Percentiles rank a stretch among this genome's conserved stretches.
Conservation (phyloP, 2,888 invertebrate species). For the Brachypalpus laphriformis region DNA sequence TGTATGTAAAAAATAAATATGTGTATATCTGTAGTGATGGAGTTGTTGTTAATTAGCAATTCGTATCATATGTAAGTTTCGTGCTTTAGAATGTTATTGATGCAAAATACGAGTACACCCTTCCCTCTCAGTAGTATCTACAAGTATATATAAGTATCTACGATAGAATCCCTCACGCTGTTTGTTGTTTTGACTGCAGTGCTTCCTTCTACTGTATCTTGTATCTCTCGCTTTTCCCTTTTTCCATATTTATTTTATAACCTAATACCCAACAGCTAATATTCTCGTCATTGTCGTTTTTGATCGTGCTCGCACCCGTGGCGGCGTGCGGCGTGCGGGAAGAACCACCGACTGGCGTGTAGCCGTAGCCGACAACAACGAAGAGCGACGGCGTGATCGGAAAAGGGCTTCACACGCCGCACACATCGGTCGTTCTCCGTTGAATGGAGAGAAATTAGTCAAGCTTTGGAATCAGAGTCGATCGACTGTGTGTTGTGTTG, state of each 20-base stretch:
- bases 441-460: slow-evolving; percentile 65
- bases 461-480: slow-evolving; percentile 64
- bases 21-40: slow-evolving; percentile 2
- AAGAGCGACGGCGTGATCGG: slow-evolving; percentile 3
- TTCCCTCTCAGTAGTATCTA: not conserved
- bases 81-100: slow-evolving; percentile 21
- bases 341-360: slow-evolving; percentile 7
- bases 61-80: slow-evolving; percentile 39
- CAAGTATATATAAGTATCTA: not conserved
- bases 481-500: slow-evolving; percentile 56
- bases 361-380: too few species aligned
- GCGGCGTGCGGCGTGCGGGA: not conserved
- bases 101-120: not conserved
- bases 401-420: slow-evolving; percentile 63
- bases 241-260: slow-evolving; percentile 34
- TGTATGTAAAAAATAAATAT: slow-evolving; percentile 12
- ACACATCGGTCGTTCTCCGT: slow-evolving; percentile 48
- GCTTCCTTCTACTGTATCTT: not conserved
- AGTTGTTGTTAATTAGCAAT: slow-evolving; percentile 27
- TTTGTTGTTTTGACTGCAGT: slow-evolving; percentile 45
- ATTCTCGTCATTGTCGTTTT: slow-evolving; percentile 33
- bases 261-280: slow-evolving; percentile 31
- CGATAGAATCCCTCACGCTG: not conserved
- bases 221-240: slow-evolving; percentile 3
- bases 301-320: slow-evolving; percentile 31